Evolutionary conservation across 2,113 vertebrate genomes (phyloP), one percentile per base, ranked within the genome.

Genomic region (Psephotus haematonotus): DNA sequence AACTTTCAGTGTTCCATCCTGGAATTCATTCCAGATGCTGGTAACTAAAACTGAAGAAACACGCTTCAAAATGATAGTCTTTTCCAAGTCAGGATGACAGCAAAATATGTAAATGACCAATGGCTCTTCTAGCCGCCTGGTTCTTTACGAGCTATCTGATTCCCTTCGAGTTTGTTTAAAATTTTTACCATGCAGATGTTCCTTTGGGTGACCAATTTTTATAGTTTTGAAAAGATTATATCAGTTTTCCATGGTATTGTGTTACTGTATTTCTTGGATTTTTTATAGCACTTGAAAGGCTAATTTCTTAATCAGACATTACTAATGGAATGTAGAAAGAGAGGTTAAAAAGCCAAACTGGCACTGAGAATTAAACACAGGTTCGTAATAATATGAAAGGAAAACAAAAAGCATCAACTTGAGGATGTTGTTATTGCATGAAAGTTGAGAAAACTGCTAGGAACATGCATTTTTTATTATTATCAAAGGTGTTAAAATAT

Each of bases 221-320:
- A 98, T 98, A 97, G 98, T 98, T 98, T 98, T 98, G 97, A 98
- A 97, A 98, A 98, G 98, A 98, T 98, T 97, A 97, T 98, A 98
- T 98, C 98, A 97, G 97, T 98, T 98, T 98, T 98, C 98, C 97
- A 94, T 95, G 97, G 96, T 98, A 98, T 98, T 98, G 98, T 97
- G 95, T 98, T 98, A 98, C 98, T 98, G 98, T 98, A 95, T 98
- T 98, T 98, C 97, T 98, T 98, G 98, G 97, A 97, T 96, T 96
- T 97, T 97, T 97, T 97, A 97, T 96, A 98, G 98, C 97, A 95
- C 97, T 98, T 97, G 97, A 98, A 98, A 98, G 98, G 97, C 97
- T 98, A 97, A 97, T 97, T 98, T 98, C 97, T 98, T 96, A 97
- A 98, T 98, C 98, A 98, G 98, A 94, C 98, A 98, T 97, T 96